Conservation (phyloP, 2,113 vertebrate genomes). For the Cyprinodon tularosa region DNA sequence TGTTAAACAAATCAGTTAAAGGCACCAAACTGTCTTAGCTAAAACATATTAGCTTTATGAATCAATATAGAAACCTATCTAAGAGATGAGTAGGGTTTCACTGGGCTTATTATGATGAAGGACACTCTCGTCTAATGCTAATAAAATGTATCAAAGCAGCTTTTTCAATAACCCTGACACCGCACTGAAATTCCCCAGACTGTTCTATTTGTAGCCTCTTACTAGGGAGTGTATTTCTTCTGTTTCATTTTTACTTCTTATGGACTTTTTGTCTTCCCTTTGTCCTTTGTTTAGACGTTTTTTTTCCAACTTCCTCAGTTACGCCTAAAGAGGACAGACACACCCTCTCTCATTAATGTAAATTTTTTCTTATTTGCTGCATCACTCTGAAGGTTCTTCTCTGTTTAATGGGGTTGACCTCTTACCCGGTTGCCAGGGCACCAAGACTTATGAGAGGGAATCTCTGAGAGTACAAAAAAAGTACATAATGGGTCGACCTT, state of each 20-base stretch:
- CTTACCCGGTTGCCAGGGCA: conserved; percentile 67
- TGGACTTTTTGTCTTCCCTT: conserved; percentile 7
- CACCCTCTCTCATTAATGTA: conserved; percentile 2
- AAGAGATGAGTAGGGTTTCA: conserved; percentile 58
- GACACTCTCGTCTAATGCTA: conserved; percentile 46
- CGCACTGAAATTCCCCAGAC: conserved; percentile 52
- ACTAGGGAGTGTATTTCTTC: conserved; percentile 14
- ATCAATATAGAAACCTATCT: conserved; percentile 33
- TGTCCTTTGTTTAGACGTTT: conserved; percentile 40
- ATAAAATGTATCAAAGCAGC: conserved; percentile 47
- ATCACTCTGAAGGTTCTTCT: conserved; percentile 24
- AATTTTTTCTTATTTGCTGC: conserved; percentile 24
- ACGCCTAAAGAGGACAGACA: conserved; percentile 40
- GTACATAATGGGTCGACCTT: conserved; percentile 56
- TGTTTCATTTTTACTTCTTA: conserved; percentile 41
- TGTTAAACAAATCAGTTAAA: conserved; percentile 41
- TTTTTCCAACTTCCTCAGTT: conserved; percentile 29
- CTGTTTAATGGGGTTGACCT: conserved; percentile 68
- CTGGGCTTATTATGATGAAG: conserved; percentile 32
- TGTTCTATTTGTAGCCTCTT: conserved; percentile 55
- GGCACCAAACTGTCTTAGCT: conserved; percentile 43
- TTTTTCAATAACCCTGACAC: conserved; percentile 54
- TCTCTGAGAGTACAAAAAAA: conserved; percentile 68
- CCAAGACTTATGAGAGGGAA: conserved; percentile 57
- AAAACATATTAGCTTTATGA: conserved; percentile 54